Base-by-base conservation (phyloP, 1,140 invertebrate genomes). In the Habropoda laboriosa region DNA sequence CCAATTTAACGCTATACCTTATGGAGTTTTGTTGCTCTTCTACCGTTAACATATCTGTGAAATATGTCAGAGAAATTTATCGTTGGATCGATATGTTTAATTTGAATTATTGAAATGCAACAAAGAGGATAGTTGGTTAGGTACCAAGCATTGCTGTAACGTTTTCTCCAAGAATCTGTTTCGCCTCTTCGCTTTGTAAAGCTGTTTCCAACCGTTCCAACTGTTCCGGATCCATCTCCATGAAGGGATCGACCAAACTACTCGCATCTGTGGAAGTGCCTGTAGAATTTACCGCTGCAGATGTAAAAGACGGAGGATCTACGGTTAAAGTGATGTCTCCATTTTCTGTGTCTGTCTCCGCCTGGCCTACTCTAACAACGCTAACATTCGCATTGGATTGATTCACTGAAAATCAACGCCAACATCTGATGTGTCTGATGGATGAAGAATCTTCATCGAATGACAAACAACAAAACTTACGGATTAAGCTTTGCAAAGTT, bases 401-500 rank as follows among this genome's bases (percentile, higher is more conserved):
- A 82, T 93, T 93, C 82, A 93, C 93, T 94, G 80, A 90, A 87
- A 40, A 49, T 38, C 0, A 35, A 57, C 5, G n/a, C 16, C 1
- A 42, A n/a, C n/a, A 42, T 13, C 3, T 55, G 72, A 89, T 67
- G 79, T 38, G 80, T 71, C 75, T 67, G 45, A 81, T 88, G 30
- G 78, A 82, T 66, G 21, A 18, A 51, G 24, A 70, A 40, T 55
- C 1, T 16, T 16, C n/a, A 32, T 8, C 5, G 4, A 24, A 2
- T 6, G 5, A 35, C 16, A n/a, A 42, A 27, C 24, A 10, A 24
- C 24, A 10, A 24, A 73, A 91, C 94, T 94, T 93, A 96, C 96
- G 94, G 93, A 96, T 94, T 57, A 96, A 93, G 83, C 94, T 96
- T 80, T 95, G 95, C 47, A 96, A 92, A 86, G 95, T 94, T 79